A percentile compares a stretch with the other conserved stretches of the same genome.
Conservation (phyloP, 2,888 invertebrate species). For the Cheiracanthium punctorium region DNA sequence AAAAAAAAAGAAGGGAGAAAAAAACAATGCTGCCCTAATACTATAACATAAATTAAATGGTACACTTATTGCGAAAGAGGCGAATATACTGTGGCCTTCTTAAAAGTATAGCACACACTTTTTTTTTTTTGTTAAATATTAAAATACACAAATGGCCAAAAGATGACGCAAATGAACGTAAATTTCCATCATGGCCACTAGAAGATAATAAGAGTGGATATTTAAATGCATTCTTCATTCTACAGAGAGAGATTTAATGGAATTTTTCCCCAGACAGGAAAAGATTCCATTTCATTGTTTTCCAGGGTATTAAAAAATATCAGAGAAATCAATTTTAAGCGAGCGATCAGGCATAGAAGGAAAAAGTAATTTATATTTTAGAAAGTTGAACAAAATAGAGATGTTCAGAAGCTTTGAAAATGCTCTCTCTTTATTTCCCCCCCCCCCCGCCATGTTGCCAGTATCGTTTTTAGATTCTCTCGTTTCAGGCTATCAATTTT, state of each 20-base stretch:
- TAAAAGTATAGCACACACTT: too few species aligned
- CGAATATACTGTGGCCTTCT: too few species aligned
- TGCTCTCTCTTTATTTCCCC: too few species aligned
- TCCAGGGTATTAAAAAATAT: neutral
- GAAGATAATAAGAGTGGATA: constrained; percentile 6
- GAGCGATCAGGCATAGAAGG: neutral
- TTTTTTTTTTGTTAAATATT: constrained; percentile 4
- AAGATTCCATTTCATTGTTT: neutral
- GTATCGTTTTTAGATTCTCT: neutral
- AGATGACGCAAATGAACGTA: neutral
- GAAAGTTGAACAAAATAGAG: constrained; percentile 4
- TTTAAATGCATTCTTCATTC: constrained; percentile 9
- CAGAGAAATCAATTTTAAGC: constrained; percentile 2
- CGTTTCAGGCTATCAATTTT: neutral
- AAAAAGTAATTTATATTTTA: constrained; percentile 5
- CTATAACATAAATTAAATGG: neutral
- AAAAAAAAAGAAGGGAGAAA: neutral
- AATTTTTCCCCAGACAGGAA: neutral
- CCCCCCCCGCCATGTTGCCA: neutral
- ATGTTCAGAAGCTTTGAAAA: neutral
- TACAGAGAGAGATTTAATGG: neutral
- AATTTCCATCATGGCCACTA: neutral
- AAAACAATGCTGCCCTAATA: neutral
- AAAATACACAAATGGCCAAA: neutral
- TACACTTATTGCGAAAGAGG: neutral